phyloP scores from a whole-genome alignment of 2,888 invertebrate genomes.

The Tetrapedia diversipes region DNA sequence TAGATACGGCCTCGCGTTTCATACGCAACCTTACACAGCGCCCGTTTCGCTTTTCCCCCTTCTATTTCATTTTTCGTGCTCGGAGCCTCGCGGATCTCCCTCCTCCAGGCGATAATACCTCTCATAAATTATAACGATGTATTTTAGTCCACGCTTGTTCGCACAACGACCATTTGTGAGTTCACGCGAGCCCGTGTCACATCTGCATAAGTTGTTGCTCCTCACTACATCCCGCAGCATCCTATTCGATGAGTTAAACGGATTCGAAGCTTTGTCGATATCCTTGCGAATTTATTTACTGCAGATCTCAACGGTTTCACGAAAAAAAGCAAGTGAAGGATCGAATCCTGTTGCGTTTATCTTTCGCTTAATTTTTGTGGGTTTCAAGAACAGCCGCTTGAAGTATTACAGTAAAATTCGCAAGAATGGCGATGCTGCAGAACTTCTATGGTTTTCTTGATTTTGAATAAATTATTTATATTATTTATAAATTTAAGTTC shows the following conservation, averaged over 20 bases:
- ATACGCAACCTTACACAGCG: conserved; percentile 29
- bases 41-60: conserved; percentile 28
- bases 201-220: conserved; percentile 25
- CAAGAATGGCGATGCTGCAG: too few species aligned
- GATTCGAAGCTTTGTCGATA: too few species aligned
- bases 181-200: conserved; percentile 15
- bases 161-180: conserved; percentile 65
- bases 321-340: too few species aligned
- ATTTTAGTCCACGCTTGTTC: conserved; percentile 71
- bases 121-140: conserved; percentile 80
- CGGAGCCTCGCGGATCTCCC: conserved; percentile 53
- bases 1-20: conserved; percentile 26
- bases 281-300: too few species aligned
- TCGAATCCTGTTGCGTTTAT: too few species aligned
- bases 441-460: too few species aligned
- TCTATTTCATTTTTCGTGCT: conserved; percentile 42
- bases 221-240: background rate
- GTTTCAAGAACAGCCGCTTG: too few species aligned
- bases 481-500: too few species aligned
- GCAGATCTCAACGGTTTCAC: too few species aligned
- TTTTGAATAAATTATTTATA: too few species aligned
- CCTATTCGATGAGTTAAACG: background rate
- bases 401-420: too few species aligned
- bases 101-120: conserved; percentile 73
- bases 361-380: too few species aligned